Base-by-base conservation (phyloP, 2,113 vertebrate genomes). In the Mystacornis crossleyi region DNA sequence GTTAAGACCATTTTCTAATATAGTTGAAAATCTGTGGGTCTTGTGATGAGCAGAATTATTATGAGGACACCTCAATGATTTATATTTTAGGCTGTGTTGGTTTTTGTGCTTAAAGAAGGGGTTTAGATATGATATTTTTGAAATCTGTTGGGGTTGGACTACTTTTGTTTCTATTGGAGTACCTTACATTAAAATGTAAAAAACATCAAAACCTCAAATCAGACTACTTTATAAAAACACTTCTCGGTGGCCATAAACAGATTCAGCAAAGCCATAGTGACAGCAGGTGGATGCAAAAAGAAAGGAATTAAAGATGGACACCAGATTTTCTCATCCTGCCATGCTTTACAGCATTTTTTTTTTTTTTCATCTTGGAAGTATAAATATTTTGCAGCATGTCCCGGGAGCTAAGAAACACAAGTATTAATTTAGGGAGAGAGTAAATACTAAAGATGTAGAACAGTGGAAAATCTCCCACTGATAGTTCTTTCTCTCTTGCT, bases 121-220 rank as follows among this genome's bases (percentile, higher is more conserved):
- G 4, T 21, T 84, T 84, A 84, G 16, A 18, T 38, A 33, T 9
- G 43, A 47, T 13, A 21, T 60, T 93, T 95, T 71, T 24, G 5
- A 71, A 61, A 84, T 66, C 23, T 42, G 4, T 47, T 81, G 2
- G 26, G 43, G 5, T 20, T 57, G 31, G 10, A 25, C 40, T 64
- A 40, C 4, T 5, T 42, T 55, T 90, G 4, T 84, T 74, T 91
- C 69, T 60, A 40, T 1, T 64, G 33, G 11, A 24, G 2, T 40
- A 64, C 64, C 72, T 72, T 51, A 72, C 19, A 31, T n/a, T 43
- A 50, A 80, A 57, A 57, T 19, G 3, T 26, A 48, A 34, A 47
- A n/a, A 26, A 2, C 10, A 66, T 12, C 26, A n/a, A 19, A 61
- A 2, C 2, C 4, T 7, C 8, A 26, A 73, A 29, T 3, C 11